Evolutionary conservation across 1,140 invertebrate species (phyloP).

Genomic region (Chironomus tepperi): DNA sequence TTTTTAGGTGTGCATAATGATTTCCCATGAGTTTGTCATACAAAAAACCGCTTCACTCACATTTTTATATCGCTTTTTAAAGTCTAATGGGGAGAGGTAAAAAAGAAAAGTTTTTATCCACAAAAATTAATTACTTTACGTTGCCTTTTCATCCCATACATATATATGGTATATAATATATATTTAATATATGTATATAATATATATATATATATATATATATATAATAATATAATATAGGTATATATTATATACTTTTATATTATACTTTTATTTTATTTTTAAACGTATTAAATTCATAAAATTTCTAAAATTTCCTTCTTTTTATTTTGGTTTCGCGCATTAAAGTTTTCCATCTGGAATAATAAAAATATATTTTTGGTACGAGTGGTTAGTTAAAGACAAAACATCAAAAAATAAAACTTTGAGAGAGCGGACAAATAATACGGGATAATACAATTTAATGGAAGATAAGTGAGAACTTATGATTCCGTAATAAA

Average conservation of each 20-base stretch:
- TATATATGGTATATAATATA: too few relatives aligned
- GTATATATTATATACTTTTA: too few relatives aligned
- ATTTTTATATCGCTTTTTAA: constrained; percentile 1
- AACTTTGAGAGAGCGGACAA: not conserved
- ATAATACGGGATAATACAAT: not conserved
- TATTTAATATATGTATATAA: too few relatives aligned
- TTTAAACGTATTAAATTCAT: too few relatives aligned
- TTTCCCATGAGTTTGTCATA: not conserved
- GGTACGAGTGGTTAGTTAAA: too few relatives aligned
- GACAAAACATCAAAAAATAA: too few relatives aligned
- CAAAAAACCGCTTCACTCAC: not conserved
- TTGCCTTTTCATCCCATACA: not conserved
- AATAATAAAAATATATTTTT: not conserved
- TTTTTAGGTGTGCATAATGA: constrained; percentile 18
- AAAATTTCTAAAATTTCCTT: not conserved
- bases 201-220: too few relatives aligned
- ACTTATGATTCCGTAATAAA: too few relatives aligned
- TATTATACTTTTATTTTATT: too few relatives aligned
- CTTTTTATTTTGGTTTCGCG: not conserved
- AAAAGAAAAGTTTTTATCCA: not conserved
- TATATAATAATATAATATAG: too few relatives aligned
- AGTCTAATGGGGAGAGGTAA: not conserved
- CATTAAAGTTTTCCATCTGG: not conserved
- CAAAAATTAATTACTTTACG: constrained; percentile 22
- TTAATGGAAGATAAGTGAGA: not conserved